Conservation (phyloP, 2,797 vertebrate genomes). For the Microhierax caerulescens region DNA sequence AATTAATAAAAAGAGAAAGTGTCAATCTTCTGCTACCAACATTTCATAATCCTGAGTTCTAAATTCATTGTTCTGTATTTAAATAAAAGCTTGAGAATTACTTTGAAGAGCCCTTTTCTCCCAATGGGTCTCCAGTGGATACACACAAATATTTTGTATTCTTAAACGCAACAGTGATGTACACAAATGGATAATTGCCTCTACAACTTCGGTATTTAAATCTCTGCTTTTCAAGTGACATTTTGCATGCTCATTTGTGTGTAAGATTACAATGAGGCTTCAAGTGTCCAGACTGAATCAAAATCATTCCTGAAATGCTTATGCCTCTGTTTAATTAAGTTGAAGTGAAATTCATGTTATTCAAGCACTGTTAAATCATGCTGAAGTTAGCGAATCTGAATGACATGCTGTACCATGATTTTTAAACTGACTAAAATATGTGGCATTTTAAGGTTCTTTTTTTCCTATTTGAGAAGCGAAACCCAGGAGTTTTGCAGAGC, state of each 20-base stretch:
- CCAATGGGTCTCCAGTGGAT: not conserved
- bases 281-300: slow-evolving; percentile 43
- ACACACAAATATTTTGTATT: slow-evolving; percentile 26
- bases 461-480: not conserved
- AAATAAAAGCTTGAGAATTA: slow-evolving; percentile 34
- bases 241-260: slow-evolving; percentile 58
- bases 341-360: slow-evolving; percentile 59
- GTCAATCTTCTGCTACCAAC: not conserved
- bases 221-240: slow-evolving; percentile 50
- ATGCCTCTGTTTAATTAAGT: slow-evolving; percentile 53
- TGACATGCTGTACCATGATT: not conserved
- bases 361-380: slow-evolving; percentile 54
- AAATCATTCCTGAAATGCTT: slow-evolving; percentile 58
- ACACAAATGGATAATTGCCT: slow-evolving; percentile 53
- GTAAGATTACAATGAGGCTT: slow-evolving; percentile 42
- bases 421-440: slow-evolving; percentile 6
- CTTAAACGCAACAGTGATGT: not conserved
- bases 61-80: slow-evolving; percentile 7
- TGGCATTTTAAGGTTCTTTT: not conserved
- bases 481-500: not conserved
- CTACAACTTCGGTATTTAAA: slow-evolving; percentile 42
- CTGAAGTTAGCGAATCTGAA: slow-evolving; percentile 42
- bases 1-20: not conserved
- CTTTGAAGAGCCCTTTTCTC: slow-evolving; percentile 23
- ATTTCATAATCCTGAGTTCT: not conserved